phyloP scores from a whole-genome alignment of 2,888 invertebrate species.

The Bruchidius siliquastri region DNA sequence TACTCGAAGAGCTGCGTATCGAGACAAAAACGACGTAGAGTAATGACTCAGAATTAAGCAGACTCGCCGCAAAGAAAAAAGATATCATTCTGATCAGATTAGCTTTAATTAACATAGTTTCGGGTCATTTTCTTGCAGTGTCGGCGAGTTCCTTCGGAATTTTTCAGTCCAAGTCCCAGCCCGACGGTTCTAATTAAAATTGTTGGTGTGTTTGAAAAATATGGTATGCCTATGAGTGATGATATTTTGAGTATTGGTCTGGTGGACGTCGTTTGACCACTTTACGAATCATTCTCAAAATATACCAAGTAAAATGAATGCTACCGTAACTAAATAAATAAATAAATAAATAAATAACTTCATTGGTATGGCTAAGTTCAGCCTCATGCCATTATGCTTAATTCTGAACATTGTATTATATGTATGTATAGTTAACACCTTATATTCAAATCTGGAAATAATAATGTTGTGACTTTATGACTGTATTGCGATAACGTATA shows the following conservation, averaged over 20 bases:
- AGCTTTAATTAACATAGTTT: conserved; percentile 35
- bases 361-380: too few relatives aligned
- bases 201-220: neutral
- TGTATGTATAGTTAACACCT: too few relatives aligned
- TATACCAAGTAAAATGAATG: too few relatives aligned
- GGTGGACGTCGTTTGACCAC: neutral
- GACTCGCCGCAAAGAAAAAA: conserved; percentile 31
- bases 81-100: conserved; percentile 35
- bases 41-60: conserved; percentile 32
- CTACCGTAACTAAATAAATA: too few relatives aligned
- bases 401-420: too few relatives aligned
- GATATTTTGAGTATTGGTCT: neutral
- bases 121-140: conserved; percentile 18
- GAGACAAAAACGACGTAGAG: conserved; percentile 30
- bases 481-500: too few relatives aligned
- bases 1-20: conserved; percentile 24
- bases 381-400: too few relatives aligned
- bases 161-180: neutral
- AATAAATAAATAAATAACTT: too few relatives aligned
- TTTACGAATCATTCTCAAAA: neutral
- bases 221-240: neutral
- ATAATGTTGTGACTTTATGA: too few relatives aligned
- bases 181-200: neutral
- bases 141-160: neutral
- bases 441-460: too few relatives aligned